These are phyloP conservation scores for Notiomystis cincta DNA, from an alignment of 2,113 vertebrate genomes.

Conservation along the genomic window DNA sequence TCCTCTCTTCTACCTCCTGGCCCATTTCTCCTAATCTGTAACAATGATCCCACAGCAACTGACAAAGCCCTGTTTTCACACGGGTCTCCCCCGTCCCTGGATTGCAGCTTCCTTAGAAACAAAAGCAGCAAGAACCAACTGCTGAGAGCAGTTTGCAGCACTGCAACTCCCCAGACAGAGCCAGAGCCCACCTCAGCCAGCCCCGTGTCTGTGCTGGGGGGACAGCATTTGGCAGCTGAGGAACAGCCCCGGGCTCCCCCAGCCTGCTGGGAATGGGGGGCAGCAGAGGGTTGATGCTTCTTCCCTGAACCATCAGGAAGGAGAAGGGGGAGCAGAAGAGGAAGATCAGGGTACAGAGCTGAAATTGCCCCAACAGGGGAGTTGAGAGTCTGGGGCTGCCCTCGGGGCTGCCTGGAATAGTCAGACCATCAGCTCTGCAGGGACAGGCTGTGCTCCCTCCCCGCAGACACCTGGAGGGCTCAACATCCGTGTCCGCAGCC, in stretches of 20 bases:
- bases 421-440: rapidly evolving
- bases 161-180: not conserved
- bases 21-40: not conserved
- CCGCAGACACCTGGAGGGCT: not conserved
- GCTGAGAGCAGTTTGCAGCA: not conserved
- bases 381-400: rapidly evolving
- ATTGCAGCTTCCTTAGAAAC: not conserved
- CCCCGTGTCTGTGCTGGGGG: not conserved
- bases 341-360: not conserved
- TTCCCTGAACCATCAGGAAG: not conserved
- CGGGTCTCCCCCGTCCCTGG: not conserved
- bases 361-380: not conserved
- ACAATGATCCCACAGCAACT: not conserved
- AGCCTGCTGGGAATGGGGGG: not conserved
- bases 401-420: not conserved
- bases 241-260: rapidly evolving
- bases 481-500: rapidly evolving
- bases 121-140: not conserved
- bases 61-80: not conserved
- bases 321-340: not conserved
- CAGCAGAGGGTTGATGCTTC: not conserved
- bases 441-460: not conserved
- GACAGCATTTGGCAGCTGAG: not conserved
- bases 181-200: not conserved
- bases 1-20: not conserved